Conservation (phyloP, 2,888 invertebrate genomes). For the Philopedon plagiatum region DNA sequence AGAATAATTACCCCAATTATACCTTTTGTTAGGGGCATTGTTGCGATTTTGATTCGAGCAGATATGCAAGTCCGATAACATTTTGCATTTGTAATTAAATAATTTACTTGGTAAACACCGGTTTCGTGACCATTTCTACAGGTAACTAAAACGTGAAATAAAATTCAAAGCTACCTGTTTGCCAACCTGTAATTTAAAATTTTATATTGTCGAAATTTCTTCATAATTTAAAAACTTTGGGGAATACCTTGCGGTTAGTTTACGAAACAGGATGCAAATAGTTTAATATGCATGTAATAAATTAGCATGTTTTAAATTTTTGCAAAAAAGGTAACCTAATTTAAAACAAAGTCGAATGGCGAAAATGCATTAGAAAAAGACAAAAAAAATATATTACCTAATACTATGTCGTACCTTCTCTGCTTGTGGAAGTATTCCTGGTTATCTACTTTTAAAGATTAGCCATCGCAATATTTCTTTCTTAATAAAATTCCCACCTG, state of each 20-base stretch:
- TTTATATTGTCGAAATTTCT: conserved; percentile 3
- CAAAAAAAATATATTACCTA: no score
- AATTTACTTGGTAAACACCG: conserved; percentile 38
- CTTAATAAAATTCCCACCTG: no score
- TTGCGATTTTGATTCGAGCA: conserved; percentile 33
- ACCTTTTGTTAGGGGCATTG: conserved; percentile 38
- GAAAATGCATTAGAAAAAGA: no score
- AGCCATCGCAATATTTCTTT: no score
- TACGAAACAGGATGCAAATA: not conserved
- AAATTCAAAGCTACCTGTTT: conserved; percentile 21
- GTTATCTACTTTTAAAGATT: no score
- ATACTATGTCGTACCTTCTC: no score
- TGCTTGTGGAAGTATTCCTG: no score
- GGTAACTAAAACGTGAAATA: conserved; percentile 29
- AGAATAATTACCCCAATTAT: conserved; percentile 47
- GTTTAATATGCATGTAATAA: no score
- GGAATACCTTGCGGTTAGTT: not conserved
- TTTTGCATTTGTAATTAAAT: conserved; percentile 45
- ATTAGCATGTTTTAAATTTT: no score
- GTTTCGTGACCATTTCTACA: conserved; percentile 37
- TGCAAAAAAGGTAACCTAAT: no score
- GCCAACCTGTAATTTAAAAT: conserved; percentile 29
- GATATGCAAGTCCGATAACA: conserved; percentile 39
- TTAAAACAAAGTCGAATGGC: no score
- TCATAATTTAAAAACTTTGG: not conserved